Conservation (phyloP, 2,888 invertebrate genomes). For the Phania funesta region DNA sequence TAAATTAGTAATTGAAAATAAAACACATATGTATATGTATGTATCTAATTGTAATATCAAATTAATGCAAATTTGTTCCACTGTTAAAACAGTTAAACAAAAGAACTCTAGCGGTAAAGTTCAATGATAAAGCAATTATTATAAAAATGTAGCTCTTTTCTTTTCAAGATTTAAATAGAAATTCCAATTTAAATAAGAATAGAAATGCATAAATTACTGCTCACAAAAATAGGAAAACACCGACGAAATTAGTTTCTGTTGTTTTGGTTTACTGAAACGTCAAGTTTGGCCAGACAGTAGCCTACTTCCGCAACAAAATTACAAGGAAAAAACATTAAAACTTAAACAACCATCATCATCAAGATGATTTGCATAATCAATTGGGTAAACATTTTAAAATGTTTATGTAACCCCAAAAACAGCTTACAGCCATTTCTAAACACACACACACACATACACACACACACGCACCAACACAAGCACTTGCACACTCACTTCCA, state of each 20-base stretch:
- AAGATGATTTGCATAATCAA: slow-evolving; percentile 66
- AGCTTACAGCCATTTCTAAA: too few relatives aligned
- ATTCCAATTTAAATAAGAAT: neutral
- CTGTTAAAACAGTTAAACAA: too few relatives aligned
- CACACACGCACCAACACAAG: neutral
- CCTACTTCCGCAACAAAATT: slow-evolving; percentile 56
- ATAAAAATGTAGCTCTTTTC: too few relatives aligned
- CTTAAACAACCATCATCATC: slow-evolving; percentile 44
- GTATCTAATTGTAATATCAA: too few relatives aligned
- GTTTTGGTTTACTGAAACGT: slow-evolving; percentile 15
- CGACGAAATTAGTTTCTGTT: slow-evolving; percentile 8
- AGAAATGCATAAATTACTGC: slow-evolving; percentile 3
- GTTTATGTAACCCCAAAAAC: slow-evolving; percentile 58
- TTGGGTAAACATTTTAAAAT: slow-evolving; percentile 63
- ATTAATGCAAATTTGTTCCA: too few relatives aligned
- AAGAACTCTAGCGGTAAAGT: too few relatives aligned
- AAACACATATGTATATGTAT: too few relatives aligned
- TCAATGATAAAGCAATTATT: too few relatives aligned
- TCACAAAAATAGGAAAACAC: neutral
- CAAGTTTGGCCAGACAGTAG: slow-evolving; percentile 52
- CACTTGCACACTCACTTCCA: slow-evolving; percentile 8
- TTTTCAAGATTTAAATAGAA: neutral
- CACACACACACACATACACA: neutral
- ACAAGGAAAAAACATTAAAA: slow-evolving; percentile 24
- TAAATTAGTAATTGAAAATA: too few relatives aligned